A percentile compares a stretch with the other conserved stretches of the same genome.
Conservation (phyloP, 92 coral and sea anemone genomes). For the Epizoanthus stellaris region DNA sequence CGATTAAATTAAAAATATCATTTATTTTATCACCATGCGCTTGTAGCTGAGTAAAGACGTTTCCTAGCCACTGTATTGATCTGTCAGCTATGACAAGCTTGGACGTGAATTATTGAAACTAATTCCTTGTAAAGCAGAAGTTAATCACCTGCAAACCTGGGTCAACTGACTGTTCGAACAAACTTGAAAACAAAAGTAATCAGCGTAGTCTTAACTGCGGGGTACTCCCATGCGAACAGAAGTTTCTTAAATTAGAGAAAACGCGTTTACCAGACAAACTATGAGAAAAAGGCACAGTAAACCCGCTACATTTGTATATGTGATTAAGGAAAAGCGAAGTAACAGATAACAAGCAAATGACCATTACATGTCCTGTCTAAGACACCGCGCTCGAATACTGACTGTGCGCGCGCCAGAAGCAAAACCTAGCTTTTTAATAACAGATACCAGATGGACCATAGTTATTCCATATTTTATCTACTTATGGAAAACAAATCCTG, state of each 20-base stretch:
- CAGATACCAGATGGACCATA: constrained; percentile 14
- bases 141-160: not conserved
- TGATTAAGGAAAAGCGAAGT: constrained; percentile 42
- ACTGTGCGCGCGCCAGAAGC: constrained; percentile 6
- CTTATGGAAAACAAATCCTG: not conserved
- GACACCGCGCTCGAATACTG: constrained; percentile 4
- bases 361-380: constrained; percentile 10
- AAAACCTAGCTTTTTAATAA: constrained; percentile 10
- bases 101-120: not conserved
- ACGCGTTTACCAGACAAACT: constrained; percentile 52
- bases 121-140: not conserved
- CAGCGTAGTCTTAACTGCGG: not conserved
- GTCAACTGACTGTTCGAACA: not conserved
- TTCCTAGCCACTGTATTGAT: constrained; percentile 2
- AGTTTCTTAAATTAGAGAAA: constrained; percentile 61
- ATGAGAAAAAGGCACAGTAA: not conserved
- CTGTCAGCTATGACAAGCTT: constrained; percentile 3
- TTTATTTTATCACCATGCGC: not conserved
- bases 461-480: not conserved
- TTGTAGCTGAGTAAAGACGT: constrained; percentile 3
- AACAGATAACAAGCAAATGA: constrained; percentile 21
- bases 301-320: constrained; percentile 22
- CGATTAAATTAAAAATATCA: not conserved
- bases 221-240: constrained; percentile 31
- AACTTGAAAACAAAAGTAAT: too few relatives aligned